phyloP scores from a whole-genome alignment of 2,888 invertebrate species.

The Limnephilus lunatus region DNA sequence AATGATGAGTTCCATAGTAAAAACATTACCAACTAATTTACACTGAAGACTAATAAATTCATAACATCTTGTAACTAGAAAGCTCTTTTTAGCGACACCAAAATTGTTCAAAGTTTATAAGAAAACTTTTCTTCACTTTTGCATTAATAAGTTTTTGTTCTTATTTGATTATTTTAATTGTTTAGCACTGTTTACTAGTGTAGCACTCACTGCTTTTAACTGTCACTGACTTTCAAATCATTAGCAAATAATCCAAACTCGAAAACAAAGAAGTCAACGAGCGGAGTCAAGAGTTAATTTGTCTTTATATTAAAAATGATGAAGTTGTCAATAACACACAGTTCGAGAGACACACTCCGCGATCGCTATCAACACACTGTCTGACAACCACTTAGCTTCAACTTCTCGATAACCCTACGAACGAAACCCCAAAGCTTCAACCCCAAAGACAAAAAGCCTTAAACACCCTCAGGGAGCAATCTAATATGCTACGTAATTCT shows the following conservation, averaged over 20 bases:
- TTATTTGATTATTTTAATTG: not conserved
- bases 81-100: not conserved
- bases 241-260: not conserved
- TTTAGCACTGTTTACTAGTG: not conserved
- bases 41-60: not conserved
- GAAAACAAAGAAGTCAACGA: not conserved
- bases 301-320: not conserved
- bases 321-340: conserved; percentile 7
- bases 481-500: conserved; percentile 9
- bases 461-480: conserved; percentile 10
- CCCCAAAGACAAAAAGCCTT: conserved; percentile 18
- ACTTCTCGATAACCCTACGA: conserved; percentile 56
- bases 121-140: not conserved
- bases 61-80: not conserved
- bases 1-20: not conserved
- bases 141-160: not conserved
- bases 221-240: not conserved
- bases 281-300: not conserved
- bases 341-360: conserved; percentile 23
- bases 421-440: conserved; percentile 54
- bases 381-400: conserved; percentile 59
- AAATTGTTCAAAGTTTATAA: not conserved
- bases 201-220: not conserved
- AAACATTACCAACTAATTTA: not conserved
- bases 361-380: conserved; percentile 49